Evolutionary conservation across 2,113 vertebrate genomes (phyloP), one percentile per base, ranked within the genome.

Genomic region (Rhizomys pruinosus): DNA sequence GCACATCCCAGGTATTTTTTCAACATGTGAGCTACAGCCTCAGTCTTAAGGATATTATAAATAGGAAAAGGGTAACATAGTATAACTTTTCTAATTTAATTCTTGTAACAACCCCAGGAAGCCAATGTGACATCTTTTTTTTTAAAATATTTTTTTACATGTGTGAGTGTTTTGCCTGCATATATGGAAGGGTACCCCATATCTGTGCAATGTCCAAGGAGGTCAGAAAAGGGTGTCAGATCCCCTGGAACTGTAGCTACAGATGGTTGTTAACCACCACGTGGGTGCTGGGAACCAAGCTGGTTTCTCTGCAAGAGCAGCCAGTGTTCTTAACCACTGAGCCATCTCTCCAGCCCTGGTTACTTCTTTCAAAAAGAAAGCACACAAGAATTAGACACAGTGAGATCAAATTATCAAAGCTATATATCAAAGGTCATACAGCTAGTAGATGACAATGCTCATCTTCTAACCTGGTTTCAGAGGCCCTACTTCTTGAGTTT

Each of bases 31-130:
- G 39, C 44, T 87, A 57, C 4, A 86, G 29, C 5, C 25, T 44
- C 39, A 25, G n/a, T 69, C 27, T 89, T 79, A 63, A 76, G 68
- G 74, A 39, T 34, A 61, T 15, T 64, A 0, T 32, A 74, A 64
- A 39, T 72, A 79, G 44, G 55, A 76, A 84, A 59, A 52, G 71
- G 39, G 34, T 57, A 27, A 55, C 37, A 77, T 39, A 59, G 44
- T 19, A 88, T 10, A 39, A 52, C 16, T 68, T 94, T 90, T 89
- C 71, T 76, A 68, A 76, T 52, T 92, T 55, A 78, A 47, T 87
- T 78, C 72, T 89, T 23, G n/a, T 55, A 82, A 82, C 25, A 68
- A 71, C 25, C 29, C 27, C 39, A 39, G 61, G 66, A 76, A 2
- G 52, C 66, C 9, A 27, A n/a, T 25, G 19, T 59, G 37, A 52